A percentile compares a stretch with the other conserved stretches of the same genome.
Conservation (phyloP, 2,113 vertebrate genomes). For the Ptilorrhoa leucosticta region DNA sequence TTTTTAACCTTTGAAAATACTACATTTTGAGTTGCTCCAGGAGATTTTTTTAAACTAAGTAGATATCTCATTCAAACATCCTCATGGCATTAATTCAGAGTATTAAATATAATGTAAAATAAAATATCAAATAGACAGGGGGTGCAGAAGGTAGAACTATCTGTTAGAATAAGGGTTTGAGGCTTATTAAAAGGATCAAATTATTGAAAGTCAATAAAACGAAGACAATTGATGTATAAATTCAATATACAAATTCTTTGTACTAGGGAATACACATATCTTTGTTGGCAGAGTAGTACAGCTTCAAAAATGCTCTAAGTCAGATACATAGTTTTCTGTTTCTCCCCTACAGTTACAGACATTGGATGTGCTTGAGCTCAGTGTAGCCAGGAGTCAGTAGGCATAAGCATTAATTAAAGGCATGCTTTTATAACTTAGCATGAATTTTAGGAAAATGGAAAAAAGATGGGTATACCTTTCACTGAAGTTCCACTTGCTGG, state of each 20-base stretch:
- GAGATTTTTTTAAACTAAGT: conserved; percentile 10
- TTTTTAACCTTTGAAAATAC: conserved; percentile 50
- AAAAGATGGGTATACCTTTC: background rate
- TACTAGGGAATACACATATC: background rate
- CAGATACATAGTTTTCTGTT: background rate
- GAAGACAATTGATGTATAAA: background rate
- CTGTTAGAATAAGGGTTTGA: background rate
- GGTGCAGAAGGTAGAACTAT: background rate
- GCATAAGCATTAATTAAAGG: background rate
- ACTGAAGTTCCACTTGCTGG: background rate
- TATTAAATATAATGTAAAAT: background rate
- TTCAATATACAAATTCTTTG: background rate
- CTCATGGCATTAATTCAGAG: conserved; percentile 28
- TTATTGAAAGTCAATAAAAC: background rate
- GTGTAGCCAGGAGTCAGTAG: background rate
- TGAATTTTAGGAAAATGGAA: background rate
- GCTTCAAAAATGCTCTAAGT: background rate
- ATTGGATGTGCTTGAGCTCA: background rate
- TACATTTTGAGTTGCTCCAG: conserved; percentile 6
- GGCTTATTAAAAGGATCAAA: background rate
- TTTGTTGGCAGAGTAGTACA: background rate
- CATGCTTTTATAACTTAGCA: background rate
- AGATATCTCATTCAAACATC: conserved; percentile 16
- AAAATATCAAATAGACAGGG: background rate
- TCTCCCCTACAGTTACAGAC: background rate